phyloP scores from a whole-genome alignment of 2,888 invertebrate species.

The Hyles lineata region DNA sequence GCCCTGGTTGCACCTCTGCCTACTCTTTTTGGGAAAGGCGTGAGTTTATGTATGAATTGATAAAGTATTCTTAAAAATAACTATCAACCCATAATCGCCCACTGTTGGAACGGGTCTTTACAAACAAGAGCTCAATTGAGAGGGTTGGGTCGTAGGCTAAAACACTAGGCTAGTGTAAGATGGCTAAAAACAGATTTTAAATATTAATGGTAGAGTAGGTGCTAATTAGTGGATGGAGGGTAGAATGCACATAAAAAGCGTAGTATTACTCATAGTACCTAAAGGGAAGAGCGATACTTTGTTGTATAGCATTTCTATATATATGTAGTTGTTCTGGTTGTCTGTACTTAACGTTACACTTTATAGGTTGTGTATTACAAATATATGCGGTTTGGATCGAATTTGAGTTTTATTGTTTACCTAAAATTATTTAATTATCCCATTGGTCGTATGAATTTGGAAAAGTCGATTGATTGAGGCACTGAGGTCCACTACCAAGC shows the following conservation, averaged over 20 bases:
- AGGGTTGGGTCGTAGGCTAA: too few species aligned
- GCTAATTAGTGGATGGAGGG: not conserved
- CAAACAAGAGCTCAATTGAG: too few species aligned
- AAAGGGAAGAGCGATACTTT: not conserved
- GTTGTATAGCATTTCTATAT: slow-evolving; percentile 11
- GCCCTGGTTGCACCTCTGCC: too few species aligned
- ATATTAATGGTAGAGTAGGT: not conserved
- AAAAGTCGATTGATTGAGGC: not conserved
- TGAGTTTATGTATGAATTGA: too few species aligned
- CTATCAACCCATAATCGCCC: not conserved
- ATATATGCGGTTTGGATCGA: slow-evolving; percentile 55
- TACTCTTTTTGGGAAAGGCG: too few species aligned
- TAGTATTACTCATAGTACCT: not conserved
- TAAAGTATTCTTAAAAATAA: too few species aligned
- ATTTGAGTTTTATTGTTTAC: slow-evolving; percentile 38
- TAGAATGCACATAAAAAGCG: not conserved
- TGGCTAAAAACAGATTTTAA: too few species aligned
- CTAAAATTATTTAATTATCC: not conserved
- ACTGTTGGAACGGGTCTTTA: not conserved
- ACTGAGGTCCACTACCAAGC: too few species aligned
- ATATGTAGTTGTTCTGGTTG: slow-evolving; percentile 39
- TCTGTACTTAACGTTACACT: slow-evolving; percentile 47
- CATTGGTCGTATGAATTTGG: not conserved
- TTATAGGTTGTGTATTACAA: slow-evolving; percentile 52
- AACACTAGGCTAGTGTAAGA: too few species aligned